These are phyloP conservation scores for Megaleporinus macrocephalus DNA, from an alignment of 2,113 vertebrate genomes.

Conservation along the genomic window DNA sequence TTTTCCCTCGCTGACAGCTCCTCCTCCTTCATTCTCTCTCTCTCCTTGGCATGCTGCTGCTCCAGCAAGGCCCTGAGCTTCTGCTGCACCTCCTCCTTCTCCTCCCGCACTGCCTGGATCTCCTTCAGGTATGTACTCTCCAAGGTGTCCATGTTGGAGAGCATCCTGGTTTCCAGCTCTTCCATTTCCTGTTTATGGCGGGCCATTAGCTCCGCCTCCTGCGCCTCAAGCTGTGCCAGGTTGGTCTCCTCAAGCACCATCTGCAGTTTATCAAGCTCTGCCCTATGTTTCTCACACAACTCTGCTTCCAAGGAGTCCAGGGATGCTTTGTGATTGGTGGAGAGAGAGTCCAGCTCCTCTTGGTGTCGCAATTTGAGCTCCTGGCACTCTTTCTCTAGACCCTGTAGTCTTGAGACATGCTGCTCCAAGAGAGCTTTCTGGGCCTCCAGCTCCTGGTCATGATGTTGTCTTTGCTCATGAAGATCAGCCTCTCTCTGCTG, in stretches of 20 bases:
- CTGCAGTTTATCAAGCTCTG: conserved; percentile 71
- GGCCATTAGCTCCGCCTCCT: conserved; percentile 70
- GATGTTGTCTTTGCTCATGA: conserved; percentile 71
- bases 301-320: conserved; percentile 65
- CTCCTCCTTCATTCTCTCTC: conserved; percentile 72
- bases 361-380: conserved; percentile 71
- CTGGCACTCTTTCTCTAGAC: conserved; percentile 66
- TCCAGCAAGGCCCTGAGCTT: conserved; percentile 72
- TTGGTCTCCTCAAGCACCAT: conserved; percentile 68
- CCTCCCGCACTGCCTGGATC: conserved; percentile 79
- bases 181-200: conserved; percentile 79
- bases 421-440: conserved; percentile 62
- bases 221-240: conserved; percentile 73
- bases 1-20: too few relatives aligned
- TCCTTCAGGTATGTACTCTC: conserved; percentile 85
- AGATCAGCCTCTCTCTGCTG: conserved; percentile 78
- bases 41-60: conserved; percentile 58
- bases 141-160: conserved; percentile 85
- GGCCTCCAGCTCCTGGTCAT: conserved; percentile 67
- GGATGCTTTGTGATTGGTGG: conserved; percentile 64
- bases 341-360: conserved; percentile 62
- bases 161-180: conserved; percentile 80
- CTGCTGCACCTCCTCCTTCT: conserved; percentile 71
- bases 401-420: conserved; percentile 7
- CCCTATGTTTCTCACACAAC: conserved; percentile 64